Conservation (phyloP, 2,888 invertebrate species). For the Mythimna ferrago region DNA sequence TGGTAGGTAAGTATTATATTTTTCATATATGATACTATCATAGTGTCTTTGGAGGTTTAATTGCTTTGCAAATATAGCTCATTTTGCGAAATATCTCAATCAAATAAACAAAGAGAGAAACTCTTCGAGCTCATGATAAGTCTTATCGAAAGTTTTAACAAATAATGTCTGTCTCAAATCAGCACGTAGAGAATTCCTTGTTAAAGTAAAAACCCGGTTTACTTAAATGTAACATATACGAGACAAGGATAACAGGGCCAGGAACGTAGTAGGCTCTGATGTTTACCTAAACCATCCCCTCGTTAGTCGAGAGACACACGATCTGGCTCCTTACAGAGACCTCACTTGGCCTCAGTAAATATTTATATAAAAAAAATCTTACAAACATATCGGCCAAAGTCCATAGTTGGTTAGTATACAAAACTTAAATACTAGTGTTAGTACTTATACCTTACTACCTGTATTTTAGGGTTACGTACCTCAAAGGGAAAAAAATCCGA, state of each 20-base stretch:
- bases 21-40: too few relatives aligned
- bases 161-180: neutral
- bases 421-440: too few relatives aligned
- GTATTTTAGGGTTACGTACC: too few relatives aligned
- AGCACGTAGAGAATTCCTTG: neutral
- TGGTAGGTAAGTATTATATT: too few relatives aligned
- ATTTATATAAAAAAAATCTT: constrained; percentile 1
- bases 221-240: constrained; percentile 9
- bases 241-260: constrained; percentile 14
- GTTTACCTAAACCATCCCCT: constrained; percentile 40
- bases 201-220: neutral
- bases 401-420: too few relatives aligned
- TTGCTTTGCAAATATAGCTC: neutral
- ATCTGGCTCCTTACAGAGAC: constrained; percentile 15
- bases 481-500: too few relatives aligned
- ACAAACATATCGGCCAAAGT: too few relatives aligned
- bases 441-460: too few relatives aligned
- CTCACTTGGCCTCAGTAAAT: constrained; percentile 29
- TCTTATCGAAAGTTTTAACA: constrained; percentile 1
- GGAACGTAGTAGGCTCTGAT: constrained; percentile 19
- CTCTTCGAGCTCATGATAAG: neutral
- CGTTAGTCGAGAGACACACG: constrained; percentile 39
- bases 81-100: neutral
- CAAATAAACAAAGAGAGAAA: neutral
- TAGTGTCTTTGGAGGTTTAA: neutral